Conservation (phyloP, 2,888 invertebrate species). For the Drosophila birchii region DNA sequence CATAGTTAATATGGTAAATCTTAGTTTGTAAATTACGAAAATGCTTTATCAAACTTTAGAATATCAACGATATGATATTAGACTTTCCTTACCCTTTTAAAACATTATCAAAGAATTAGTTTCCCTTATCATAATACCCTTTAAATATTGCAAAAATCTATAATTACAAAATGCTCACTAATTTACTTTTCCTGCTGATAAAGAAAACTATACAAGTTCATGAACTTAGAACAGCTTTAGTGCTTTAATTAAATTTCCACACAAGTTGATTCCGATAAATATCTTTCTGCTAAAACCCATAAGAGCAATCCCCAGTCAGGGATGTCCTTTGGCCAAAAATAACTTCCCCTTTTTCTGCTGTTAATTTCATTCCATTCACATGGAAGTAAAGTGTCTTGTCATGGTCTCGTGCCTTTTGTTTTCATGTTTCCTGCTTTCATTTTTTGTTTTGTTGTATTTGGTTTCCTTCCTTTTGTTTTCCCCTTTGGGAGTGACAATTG, state of each 20-base stretch:
- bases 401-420: slow-evolving; percentile 56
- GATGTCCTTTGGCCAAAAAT: slow-evolving; percentile 19
- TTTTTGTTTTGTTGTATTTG: slow-evolving; percentile 5
- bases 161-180: not conserved
- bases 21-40: too few species aligned
- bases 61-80: too few species aligned
- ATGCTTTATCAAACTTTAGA: not conserved
- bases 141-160: not conserved
- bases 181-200: slow-evolving; percentile 13
- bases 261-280: slow-evolving; percentile 1
- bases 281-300: not conserved
- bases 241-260: not conserved
- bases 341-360: slow-evolving; percentile 23
- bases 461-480: slow-evolving; percentile 23
- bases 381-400: slow-evolving; percentile 60
- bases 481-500: slow-evolving; percentile 68
- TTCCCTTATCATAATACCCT: not conserved
- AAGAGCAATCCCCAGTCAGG: slow-evolving; percentile 18
- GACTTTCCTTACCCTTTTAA: too few species aligned
- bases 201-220: not conserved
- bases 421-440: slow-evolving; percentile 23
- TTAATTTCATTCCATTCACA: slow-evolving; percentile 31
- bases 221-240: not conserved
- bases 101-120: not conserved
- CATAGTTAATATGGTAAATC: too few species aligned